Evolutionary conservation across 1,140 invertebrate species (phyloP).

Genomic region (Triops longicaudatus): DNA sequence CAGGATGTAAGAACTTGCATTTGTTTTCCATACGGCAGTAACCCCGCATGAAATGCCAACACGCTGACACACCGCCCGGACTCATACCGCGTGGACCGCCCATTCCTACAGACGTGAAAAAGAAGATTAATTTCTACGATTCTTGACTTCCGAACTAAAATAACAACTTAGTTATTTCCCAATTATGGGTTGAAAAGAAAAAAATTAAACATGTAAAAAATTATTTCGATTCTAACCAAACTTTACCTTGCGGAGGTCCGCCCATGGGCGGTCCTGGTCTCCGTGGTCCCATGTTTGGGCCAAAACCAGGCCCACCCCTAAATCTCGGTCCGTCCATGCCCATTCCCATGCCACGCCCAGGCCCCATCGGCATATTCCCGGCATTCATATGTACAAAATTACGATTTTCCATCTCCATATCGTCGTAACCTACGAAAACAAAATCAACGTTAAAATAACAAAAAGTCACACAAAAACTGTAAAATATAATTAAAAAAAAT

Average conservation of each 20-base stretch:
- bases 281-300: not conserved
- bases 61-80: slow-evolving; percentile 43
- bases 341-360: not conserved
- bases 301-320: not conserved
- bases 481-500: no score
- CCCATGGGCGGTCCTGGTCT: slow-evolving; percentile 19
- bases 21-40: slow-evolving; percentile 65
- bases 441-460: slow-evolving; percentile 17
- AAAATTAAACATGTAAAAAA: no score
- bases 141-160: no score
- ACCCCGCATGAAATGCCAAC: slow-evolving; percentile 65
- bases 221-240: not conserved
- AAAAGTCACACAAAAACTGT: no score
- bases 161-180: no score
- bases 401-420: not conserved
- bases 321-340: not conserved
- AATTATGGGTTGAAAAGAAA: no score
- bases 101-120: not conserved
- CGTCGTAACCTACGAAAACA: not conserved
- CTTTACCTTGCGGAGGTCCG: slow-evolving; percentile 19
- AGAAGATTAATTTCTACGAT: not conserved
- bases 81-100: slow-evolving; percentile 26
- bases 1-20: slow-evolving; percentile 66
- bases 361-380: not conserved
- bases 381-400: not conserved